These are phyloP conservation scores for Mionectes olivaceus DNA, from an alignment of 2,797 vertebrate genomes.

Conservation along the genomic window DNA sequence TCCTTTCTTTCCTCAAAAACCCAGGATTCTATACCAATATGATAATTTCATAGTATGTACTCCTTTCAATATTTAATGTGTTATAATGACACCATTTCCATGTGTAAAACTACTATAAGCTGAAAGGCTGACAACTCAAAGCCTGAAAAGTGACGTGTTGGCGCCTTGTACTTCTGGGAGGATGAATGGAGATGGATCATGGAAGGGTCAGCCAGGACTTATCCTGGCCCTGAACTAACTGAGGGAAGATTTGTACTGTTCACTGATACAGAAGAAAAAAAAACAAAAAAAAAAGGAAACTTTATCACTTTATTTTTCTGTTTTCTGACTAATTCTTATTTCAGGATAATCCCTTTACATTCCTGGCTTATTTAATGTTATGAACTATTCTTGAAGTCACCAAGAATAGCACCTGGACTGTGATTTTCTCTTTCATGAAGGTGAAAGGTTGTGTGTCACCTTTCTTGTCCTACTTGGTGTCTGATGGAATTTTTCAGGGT, in stretches of 20 bases:
- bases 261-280: background rate
- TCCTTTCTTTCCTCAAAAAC: background rate
- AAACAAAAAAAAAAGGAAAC: background rate
- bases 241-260: background rate
- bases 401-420: background rate
- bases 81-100: background rate
- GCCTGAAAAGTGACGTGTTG: background rate
- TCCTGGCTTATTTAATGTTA: background rate
- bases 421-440: background rate
- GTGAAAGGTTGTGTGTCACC: background rate
- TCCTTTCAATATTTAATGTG: background rate
- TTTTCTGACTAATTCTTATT: background rate
- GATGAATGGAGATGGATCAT: background rate
- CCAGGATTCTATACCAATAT: background rate
- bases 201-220: background rate
- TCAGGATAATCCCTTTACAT: background rate
- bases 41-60: background rate
- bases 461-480: background rate
- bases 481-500: background rate
- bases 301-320: background rate
- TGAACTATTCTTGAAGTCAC: background rate
- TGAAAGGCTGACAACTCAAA: background rate
- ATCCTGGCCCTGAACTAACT: background rate
- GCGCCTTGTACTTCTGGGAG: background rate
- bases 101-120: background rate